Conservation (phyloP, 2,797 vertebrate genomes). For the Mycteria americana region DNA sequence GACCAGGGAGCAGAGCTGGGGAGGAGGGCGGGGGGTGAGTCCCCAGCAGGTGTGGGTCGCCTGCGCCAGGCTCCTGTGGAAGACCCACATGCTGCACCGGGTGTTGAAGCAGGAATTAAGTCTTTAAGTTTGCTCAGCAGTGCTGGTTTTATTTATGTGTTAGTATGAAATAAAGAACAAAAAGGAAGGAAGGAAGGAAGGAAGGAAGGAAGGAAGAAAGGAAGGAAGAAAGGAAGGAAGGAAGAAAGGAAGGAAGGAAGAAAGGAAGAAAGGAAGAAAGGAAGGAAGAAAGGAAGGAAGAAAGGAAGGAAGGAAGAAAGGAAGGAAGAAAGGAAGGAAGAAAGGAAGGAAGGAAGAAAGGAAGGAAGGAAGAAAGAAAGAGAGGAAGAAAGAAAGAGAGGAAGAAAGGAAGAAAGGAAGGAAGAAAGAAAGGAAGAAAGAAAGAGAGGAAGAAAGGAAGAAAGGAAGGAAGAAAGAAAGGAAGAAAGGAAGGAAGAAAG, state of each 20-base stretch:
- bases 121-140: not conserved
- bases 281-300: too few relatives aligned
- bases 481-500: not conserved
- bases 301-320: too few relatives aligned
- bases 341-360: too few relatives aligned
- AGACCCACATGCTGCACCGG: not conserved
- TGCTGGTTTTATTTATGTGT: not conserved
- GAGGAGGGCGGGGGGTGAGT: too few relatives aligned
- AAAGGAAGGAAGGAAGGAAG: too few relatives aligned
- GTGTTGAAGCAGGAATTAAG: not conserved
- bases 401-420: too few relatives aligned
- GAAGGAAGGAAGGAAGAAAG: too few relatives aligned
- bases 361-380: too few relatives aligned
- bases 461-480: too few relatives aligned
- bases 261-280: not conserved
- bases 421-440: too few relatives aligned
- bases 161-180: not conserved
- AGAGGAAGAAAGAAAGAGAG: not conserved
- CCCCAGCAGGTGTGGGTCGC: rapidly evolving
- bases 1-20: not conserved
- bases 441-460: not conserved
- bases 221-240: too few relatives aligned
- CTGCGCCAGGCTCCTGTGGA: not conserved
- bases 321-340: not conserved
- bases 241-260: too few relatives aligned